Conservation (phyloP, 53 echinoderm and acorn worm genomes). For the Astropecten irregularis region DNA sequence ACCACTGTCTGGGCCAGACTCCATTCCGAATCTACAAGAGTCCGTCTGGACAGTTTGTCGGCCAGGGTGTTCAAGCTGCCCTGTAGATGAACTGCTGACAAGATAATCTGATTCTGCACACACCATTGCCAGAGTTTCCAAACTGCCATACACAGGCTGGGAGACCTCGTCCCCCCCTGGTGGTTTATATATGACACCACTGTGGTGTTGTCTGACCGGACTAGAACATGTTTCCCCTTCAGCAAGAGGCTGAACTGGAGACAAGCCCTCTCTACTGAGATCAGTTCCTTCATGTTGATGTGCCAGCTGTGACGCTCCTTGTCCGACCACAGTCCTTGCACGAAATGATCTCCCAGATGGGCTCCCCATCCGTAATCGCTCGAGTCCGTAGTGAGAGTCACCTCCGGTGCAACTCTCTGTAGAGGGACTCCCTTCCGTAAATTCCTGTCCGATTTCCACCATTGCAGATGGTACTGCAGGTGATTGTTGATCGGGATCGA, state of each 20-base stretch:
- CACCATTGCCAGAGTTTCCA: slow-evolving; percentile 8
- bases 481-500: slow-evolving; percentile 20
- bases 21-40: not conserved
- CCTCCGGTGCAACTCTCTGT: not conserved
- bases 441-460: slow-evolving; percentile 12
- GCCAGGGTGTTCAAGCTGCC: not conserved
- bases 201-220: slow-evolving; percentile 15
- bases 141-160: slow-evolving; percentile 18
- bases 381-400: slow-evolving; percentile 41
- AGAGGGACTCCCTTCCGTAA: not conserved
- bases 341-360: not conserved
- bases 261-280: slow-evolving; percentile 17
- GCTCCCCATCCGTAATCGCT: slow-evolving; percentile 40
- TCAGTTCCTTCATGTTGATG: slow-evolving; percentile 29
- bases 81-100: slow-evolving; percentile 5
- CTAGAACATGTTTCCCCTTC: not conserved
- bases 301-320: not conserved
- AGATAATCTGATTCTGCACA: not conserved
- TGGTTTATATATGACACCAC: too few species aligned
- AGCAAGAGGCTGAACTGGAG: not conserved
- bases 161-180: not conserved
- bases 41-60: not conserved
- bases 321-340: slow-evolving; percentile 18
- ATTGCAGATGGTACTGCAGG: not conserved
- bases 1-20: not conserved